Percentiles rank a stretch among this genome's conserved stretches.
Conservation (phyloP, 92 coral and sea anemone genomes). For the Siderastrea radians region DNA sequence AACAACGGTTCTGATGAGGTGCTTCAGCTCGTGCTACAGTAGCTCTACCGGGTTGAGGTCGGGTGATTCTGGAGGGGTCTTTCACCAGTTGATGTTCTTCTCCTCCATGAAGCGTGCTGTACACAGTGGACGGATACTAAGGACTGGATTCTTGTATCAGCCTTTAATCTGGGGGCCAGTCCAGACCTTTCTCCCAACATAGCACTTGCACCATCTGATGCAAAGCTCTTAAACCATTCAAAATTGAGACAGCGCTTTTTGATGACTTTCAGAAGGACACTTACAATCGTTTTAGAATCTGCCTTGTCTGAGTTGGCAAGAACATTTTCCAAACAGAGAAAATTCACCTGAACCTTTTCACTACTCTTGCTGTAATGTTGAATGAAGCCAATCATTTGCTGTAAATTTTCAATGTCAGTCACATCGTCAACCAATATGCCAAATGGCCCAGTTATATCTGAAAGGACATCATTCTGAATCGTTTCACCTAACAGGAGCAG, state of each 20-base stretch:
- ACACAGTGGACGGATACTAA: conserved; percentile 39
- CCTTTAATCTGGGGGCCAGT: conserved; percentile 55
- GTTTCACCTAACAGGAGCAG: conserved; percentile 20
- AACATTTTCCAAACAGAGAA: conserved; percentile 43
- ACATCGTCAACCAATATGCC: conserved; percentile 7
- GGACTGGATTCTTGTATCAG: conserved; percentile 52
- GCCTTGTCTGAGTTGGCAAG: conserved; percentile 50
- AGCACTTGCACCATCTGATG: conserved; percentile 57
- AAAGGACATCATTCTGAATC: conserved; percentile 22
- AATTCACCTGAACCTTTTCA: conserved; percentile 42
- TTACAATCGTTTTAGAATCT: conserved; percentile 52
- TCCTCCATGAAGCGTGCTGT: conserved; percentile 30
- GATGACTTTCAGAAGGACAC: conserved; percentile 45
- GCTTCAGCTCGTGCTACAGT: conserved; percentile 54
- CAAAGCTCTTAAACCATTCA: conserved; percentile 46
- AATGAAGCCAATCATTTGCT: conserved; percentile 44
- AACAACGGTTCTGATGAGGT: conserved; percentile 11
- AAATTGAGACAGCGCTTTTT: conserved; percentile 43
- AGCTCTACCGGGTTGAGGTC: conserved; percentile 50
- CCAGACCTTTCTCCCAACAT: conserved; percentile 53
- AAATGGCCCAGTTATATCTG: conserved; percentile 34
- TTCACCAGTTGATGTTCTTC: conserved; percentile 42
- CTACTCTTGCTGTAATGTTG: conserved; percentile 38
- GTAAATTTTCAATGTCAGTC: conserved; percentile 15
- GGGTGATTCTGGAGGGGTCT: conserved; percentile 47